Evolutionary conservation across 2,888 invertebrate species (phyloP).

Genomic region (Ditula angustiorana): DNA sequence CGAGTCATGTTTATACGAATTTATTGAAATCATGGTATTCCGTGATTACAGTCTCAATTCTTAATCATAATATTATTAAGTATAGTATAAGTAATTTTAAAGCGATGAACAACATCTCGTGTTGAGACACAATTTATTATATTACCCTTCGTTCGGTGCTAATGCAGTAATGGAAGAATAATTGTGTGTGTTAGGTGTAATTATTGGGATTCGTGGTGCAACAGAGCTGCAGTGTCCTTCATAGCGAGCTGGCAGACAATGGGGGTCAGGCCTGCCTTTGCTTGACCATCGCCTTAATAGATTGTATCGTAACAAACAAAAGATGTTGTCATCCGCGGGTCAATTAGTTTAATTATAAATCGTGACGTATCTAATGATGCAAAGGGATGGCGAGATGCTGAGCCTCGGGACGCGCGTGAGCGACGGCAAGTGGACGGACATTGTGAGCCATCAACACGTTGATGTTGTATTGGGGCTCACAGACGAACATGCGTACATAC

Average conservation of each 20-base stretch:
- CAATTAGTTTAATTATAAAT: conserved; percentile 34
- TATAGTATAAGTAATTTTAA: not conserved
- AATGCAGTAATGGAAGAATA: conserved; percentile 17
- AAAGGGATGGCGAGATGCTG: not conserved
- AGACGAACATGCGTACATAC: too few species aligned
- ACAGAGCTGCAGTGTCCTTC: conserved; percentile 20
- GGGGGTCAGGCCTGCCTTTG: conserved; percentile 25
- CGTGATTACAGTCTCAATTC: not conserved
- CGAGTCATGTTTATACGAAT: not conserved
- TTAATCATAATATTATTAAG: too few species aligned
- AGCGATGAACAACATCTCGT: conserved; percentile 19
- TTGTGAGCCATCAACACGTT: too few species aligned
- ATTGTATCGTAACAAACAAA: conserved; percentile 28
- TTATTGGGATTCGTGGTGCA: conserved; percentile 14
- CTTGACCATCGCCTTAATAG: conserved; percentile 36
- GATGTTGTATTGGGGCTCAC: too few species aligned
- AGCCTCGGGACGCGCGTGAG: too few species aligned
- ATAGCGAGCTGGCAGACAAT: conserved; percentile 12
- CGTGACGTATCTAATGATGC: conserved; percentile 20
- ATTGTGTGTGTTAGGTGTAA: conserved; percentile 28
- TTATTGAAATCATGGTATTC: conserved; percentile 8
- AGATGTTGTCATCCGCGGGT: conserved; percentile 21
- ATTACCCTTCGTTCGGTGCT: conserved; percentile 5
- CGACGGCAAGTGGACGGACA: conserved; percentile 23
- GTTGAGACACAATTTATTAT: conserved; percentile 18